Evolutionary conservation across 1,140 invertebrate species (phyloP), one percentile per base, ranked within the genome.

Genomic region (Microplitis demolitor): DNA sequence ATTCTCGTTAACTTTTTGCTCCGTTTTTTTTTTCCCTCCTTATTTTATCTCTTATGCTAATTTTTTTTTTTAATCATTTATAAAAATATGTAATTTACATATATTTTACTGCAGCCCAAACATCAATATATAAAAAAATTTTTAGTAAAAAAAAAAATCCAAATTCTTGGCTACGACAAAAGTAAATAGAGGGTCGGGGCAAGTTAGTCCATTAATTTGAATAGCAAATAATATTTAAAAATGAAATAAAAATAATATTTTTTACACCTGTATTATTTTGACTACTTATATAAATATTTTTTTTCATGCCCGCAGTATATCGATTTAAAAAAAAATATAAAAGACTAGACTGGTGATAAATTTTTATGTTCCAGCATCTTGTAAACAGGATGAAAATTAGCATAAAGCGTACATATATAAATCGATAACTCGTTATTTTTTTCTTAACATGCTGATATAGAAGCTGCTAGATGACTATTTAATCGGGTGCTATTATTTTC

Each of bases 341-440:
- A 56, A 56, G 5, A 8, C n/a, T 24, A 13, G 62, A 39, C 33
- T 45, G 37, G 68, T 74, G 71, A 79, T 79, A 79, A 78, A 79
- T 78, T 78, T 74, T 53, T 60, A 62, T 70, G 71, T 76, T 78
- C 71, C 78, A 73, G 74, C 73, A 78, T 72, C 63, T 75, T 73
- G 61, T 74, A 67, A 72, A 76, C 68, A 66, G 75, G 35, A 63
- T 50, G 69, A 69, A 76, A 76, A 79, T 79, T 79, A 74, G 58
- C 78, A 79, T 79, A 79, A 76, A 75, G 63, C 71, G 56, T 64
- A 61, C 50, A 53, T 4, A 51, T n/a, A 67, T 45, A 34, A 67
- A 35, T 53, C 35, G 33, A 62, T 35, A 50, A 66, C 35, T 50
- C 63, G 35, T 45, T 45, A 45, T 45, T 6, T 13, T 5, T 62